Evolutionary conservation across 2,797 vertebrate species (phyloP), one percentile per base, ranked within the genome.

Genomic region (Acomys russatus): DNA sequence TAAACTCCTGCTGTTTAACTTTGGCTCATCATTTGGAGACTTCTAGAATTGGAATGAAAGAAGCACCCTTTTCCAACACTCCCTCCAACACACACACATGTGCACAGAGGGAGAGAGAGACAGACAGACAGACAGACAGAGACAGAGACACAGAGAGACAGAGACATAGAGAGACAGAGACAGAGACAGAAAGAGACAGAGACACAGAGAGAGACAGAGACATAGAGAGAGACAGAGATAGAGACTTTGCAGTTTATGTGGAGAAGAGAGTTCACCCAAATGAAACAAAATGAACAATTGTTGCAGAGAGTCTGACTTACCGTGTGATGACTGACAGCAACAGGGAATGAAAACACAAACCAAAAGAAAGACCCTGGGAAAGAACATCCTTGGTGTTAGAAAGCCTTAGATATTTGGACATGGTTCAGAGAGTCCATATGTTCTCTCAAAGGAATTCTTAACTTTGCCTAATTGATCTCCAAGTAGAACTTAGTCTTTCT

Each of bases 381-480:
- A 85, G 64, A 66, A n/a, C 51, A 64, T 87, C 61, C 78, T 80
- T 91, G 70, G 84, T 0, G 6, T 35, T 59, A 33, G 56, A 35
- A 92, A 96, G 51, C 63, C 74, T 90, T 97, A 79, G 88, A 61
- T 94, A 44, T 87, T 95, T 95, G 91, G 80, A 95, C 85, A 82
- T 63, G 68, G 71, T 94, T 94, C 95, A 96, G 66, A 77, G 54
- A 89, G 76, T 68, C 85, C 94, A 96, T 96, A 96, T 96, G 94
- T 95, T 96, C 82, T 96, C 96, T 94, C 93, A 85, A 78, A 88
- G 92, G 95, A 95, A 92, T 95, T 94, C 95, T 95, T 96, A 95
- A 94, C 93, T 94, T 94, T 96, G 87, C 61, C 86, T 96, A 96
- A 96, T 87, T 96, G 97, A 95, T 95, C 93, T 95, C 87, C 91